A percentile compares a stretch with the other conserved stretches of the same genome.
Conservation (phyloP, 2,797 vertebrate species). For the Cheirogaleus major region DNA sequence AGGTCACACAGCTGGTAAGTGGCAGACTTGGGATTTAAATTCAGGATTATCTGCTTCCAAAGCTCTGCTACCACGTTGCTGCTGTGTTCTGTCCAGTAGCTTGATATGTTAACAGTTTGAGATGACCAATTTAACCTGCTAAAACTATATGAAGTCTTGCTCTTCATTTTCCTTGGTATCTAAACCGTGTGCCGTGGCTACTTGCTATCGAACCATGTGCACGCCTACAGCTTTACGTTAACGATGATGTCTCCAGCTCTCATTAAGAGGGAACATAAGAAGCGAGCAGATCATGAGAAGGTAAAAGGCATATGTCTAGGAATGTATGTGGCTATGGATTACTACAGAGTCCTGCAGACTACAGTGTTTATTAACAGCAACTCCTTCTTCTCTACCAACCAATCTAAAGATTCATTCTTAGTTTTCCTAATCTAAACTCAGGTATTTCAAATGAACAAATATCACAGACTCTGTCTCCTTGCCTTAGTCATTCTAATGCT, state of each 20-base stretch:
- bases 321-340: neutral
- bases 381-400: neutral
- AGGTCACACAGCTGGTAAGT: neutral
- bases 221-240: conserved; percentile 42
- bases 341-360: neutral
- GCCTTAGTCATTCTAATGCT: neutral
- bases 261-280: conserved; percentile 52
- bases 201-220: conserved; percentile 19
- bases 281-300: neutral
- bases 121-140: neutral
- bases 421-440: neutral
- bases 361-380: neutral
- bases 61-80: neutral
- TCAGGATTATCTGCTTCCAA: neutral
- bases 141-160: neutral
- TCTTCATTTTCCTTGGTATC: neutral
- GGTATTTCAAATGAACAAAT: neutral
- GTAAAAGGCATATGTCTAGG: conserved; percentile 10
- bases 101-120: neutral
- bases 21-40: conserved; percentile 4
- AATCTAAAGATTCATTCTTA: conserved; percentile 30
- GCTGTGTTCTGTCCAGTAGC: neutral
- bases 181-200: neutral
- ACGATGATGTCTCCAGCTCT: neutral
- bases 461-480: neutral